A percentile compares a stretch with the other conserved stretches of the same genome.
Evolutionary conservation across 2,888 invertebrate species (phyloP).

Genomic region (Tenthredo livida): DNA sequence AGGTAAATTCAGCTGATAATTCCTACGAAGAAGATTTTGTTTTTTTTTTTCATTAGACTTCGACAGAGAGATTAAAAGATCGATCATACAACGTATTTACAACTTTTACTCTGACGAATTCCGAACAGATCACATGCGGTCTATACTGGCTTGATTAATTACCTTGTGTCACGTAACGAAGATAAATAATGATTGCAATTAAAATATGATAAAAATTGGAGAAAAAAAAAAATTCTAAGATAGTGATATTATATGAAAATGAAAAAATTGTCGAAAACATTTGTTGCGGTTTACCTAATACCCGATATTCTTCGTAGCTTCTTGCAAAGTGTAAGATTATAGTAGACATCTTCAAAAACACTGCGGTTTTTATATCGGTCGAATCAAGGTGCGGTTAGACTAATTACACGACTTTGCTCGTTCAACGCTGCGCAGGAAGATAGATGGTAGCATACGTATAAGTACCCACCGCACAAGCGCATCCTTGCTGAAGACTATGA

Average conservation of each 20-base stretch:
- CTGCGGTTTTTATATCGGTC: slow-evolving; percentile 26
- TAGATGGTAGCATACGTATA: slow-evolving; percentile 9
- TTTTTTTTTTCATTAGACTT: not conserved
- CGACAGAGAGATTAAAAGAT: not conserved
- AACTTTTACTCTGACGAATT: not conserved
- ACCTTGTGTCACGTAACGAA: not conserved
- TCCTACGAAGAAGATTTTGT: not conserved
- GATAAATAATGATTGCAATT: not conserved
- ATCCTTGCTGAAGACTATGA: slow-evolving; percentile 17
- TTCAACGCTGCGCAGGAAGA: slow-evolving; percentile 12
- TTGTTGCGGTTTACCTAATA: not conserved
- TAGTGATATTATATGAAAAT: not conserved
- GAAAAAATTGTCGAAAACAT: not conserved
- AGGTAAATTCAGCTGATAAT: not conserved
- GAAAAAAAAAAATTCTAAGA: not conserved
- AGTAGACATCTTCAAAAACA: slow-evolving; percentile 25
- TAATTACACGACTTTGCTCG: slow-evolving; percentile 46
- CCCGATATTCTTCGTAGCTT: not conserved
- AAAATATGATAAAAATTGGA: not conserved
- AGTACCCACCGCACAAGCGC: not conserved
- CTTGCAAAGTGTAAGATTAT: not conserved
- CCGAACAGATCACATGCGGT: not conserved
- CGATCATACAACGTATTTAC: not conserved
- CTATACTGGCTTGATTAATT: not conserved
- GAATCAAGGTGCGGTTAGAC: slow-evolving; percentile 46